Evolutionary conservation across 2,113 vertebrate genomes (phyloP), one percentile per base, ranked within the genome.

Genomic region (Romanogobio albipinnatus): DNA sequence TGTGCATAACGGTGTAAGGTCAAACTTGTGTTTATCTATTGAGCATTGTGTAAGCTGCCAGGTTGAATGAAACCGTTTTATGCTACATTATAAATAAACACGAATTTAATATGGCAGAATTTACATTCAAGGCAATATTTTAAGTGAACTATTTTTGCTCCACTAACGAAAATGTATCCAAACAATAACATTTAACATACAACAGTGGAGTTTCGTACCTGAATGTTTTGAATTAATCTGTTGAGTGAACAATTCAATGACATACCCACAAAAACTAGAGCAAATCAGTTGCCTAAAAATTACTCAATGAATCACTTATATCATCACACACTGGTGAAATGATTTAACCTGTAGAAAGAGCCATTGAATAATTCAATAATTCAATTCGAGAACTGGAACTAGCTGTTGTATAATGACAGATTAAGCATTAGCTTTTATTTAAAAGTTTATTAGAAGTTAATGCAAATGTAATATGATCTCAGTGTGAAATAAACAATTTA

Each of bases 171-270:
- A 71, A 71, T 71, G 19, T 1, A 43, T 43, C 29, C 1, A 68
- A 68, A 19, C 1, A 15, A 68, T 36, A 3, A 3, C 7, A 68
- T 29, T 29, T 29, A 29, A 29, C 29, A 29, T 7, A 47, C 22
- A 73, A 22, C 70, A 73, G 43, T 47, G 5, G 70, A 73, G 5
- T 73, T 73, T 45, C 7, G 2, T 45, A 43, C 9, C 9, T 39
- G 19, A 71, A 71, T 45, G 33, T 43, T 70, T 70, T 70, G 5
- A 73, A 24, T 22, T 2, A 71, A 71, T n/a, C 2, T 10, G 19
- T 45, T 45, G 8, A 71, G 39, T 71, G 68, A 45, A 24, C 39
- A 71, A n/a, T 71, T 71, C 68, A 71, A 71, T 71, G 68, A n/a
- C 39, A 13, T 10, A n/a, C 68, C n/a, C 22, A 13, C 2, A 13